A percentile compares a stretch with the other conserved stretches of the same genome.
These are phyloP conservation scores for Salarias fasciatus DNA, from an alignment of 2,797 vertebrate genomes.

Conservation along the genomic window DNA sequence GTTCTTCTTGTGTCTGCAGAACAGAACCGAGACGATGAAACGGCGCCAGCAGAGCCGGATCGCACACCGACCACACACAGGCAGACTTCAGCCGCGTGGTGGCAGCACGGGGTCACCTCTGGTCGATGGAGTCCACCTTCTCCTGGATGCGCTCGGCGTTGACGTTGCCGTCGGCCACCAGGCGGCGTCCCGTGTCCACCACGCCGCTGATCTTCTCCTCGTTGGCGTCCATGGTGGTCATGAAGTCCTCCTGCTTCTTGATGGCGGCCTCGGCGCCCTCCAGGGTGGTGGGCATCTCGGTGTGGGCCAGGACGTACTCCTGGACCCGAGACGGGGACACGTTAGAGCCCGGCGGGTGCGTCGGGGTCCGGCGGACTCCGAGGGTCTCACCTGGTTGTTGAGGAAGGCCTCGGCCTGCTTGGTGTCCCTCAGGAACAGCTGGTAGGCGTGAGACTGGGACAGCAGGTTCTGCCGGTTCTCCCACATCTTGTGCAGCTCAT, in stretches of 20 bases:
- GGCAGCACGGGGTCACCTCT: no score
- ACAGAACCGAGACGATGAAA: no score
- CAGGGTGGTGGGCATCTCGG: constrained; percentile 95
- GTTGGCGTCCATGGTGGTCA: constrained; percentile 98
- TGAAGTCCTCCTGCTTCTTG: constrained; percentile 99
- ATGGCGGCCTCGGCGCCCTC: constrained; percentile 96
- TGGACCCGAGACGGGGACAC: constrained; percentile 48
- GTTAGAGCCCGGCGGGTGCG: no score
- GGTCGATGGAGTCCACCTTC: constrained; percentile 95
- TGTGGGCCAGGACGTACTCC: constrained; percentile 98
- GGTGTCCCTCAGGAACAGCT: constrained; percentile 94
- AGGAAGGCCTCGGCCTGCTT: constrained; percentile 89
- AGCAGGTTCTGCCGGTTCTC: constrained; percentile 97
- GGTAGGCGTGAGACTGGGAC: constrained; percentile 96
- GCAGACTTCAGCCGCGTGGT: no score
- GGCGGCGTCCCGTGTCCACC: constrained; percentile 91
- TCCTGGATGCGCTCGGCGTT: constrained; percentile 89
- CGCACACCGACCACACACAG: no score
- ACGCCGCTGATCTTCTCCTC: constrained; percentile 96
- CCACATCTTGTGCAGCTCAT: constrained; percentile 99
- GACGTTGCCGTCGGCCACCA: constrained; percentile 95
- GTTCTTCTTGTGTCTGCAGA: constrained; percentile 81
- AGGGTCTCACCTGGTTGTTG: constrained; percentile 85
- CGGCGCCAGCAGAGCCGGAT: no score
- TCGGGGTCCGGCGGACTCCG: no score